Percentiles rank a stretch among this genome's conserved stretches.
Evolutionary conservation across 2,797 vertebrate genomes (phyloP).

Genomic region (Xiphophorus birchmanni): DNA sequence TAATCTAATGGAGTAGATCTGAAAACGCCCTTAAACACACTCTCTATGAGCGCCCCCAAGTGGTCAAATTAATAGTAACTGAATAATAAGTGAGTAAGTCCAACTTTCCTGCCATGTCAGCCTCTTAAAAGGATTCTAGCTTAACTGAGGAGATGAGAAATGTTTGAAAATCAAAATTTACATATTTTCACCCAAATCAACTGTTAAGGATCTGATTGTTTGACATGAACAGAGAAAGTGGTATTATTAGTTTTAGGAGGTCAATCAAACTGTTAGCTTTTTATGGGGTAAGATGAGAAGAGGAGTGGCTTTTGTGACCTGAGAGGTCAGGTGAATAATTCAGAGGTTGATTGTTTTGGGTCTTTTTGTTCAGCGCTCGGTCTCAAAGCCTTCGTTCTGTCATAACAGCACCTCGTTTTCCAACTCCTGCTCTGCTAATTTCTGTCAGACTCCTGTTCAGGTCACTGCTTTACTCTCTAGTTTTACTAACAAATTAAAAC

Average conservation of each 20-base stretch:
- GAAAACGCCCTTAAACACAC: too few relatives aligned
- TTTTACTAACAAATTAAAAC: neutral
- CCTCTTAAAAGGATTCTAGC: neutral
- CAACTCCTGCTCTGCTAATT: conserved; percentile 27
- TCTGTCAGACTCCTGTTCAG: conserved; percentile 10
- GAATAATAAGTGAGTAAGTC: too few relatives aligned
- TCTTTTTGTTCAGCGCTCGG: conserved; percentile 40
- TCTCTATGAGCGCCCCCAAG: too few relatives aligned
- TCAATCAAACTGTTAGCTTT: conserved; percentile 69
- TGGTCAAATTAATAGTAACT: too few relatives aligned
- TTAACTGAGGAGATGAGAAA: neutral
- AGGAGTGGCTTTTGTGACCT: conserved; percentile 51
- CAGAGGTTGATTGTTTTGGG: conserved; percentile 65
- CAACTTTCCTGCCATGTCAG: too few relatives aligned
- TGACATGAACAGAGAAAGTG: neutral
- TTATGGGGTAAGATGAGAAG: conserved; percentile 76
- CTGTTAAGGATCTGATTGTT: neutral
- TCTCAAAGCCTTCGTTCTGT: conserved; percentile 30
- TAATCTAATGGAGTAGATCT: too few relatives aligned
- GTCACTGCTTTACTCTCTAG: neutral
- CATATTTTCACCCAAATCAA: neutral
- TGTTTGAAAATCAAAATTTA: neutral
- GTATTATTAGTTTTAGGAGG: conserved; percentile 50
- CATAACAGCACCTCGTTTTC: conserved; percentile 52
- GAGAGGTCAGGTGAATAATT: conserved; percentile 79